A percentile compares a stretch with the other conserved stretches of the same genome.
Conservation (phyloP, 2,113 vertebrate species). For the Anarrhichthys ocellatus region DNA sequence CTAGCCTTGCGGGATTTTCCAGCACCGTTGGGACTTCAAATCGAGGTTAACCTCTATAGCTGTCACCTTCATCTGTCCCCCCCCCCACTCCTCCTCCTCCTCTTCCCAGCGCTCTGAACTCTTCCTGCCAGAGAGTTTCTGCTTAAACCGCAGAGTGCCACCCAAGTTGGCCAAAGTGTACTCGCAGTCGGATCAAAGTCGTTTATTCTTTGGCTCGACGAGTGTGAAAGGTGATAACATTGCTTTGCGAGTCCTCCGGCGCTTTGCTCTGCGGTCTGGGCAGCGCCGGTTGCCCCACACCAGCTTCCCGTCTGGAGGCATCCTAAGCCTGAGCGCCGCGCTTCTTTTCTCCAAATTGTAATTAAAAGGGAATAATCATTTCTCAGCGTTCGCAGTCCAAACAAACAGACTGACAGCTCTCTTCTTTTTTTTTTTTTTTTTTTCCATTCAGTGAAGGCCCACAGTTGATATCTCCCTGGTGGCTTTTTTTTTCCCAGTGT, state of each 20-base stretch:
- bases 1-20: conserved; percentile 67
- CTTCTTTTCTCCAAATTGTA: conserved; percentile 76
- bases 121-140: conserved; percentile 60
- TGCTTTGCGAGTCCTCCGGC: conserved; percentile 60
- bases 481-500: conserved; percentile 49
- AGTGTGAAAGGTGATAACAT: conserved; percentile 78
- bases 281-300: conserved; percentile 45
- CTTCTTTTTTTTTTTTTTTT: conserved; percentile 32
- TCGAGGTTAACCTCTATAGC: conserved; percentile 80
- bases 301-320: conserved; percentile 47
- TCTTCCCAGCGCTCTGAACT: conserved; percentile 52
- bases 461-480: conserved; percentile 71
- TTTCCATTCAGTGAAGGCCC: conserved; percentile 51
- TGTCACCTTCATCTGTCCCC: conserved; percentile 80
- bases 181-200: conserved; percentile 66
- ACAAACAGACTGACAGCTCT: conserved; percentile 80
- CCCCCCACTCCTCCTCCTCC: conserved; percentile 25
- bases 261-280: conserved; percentile 53
- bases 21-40: conserved; percentile 67
- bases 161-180: conserved; percentile 76
- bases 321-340: conserved; percentile 58
- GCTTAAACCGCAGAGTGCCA: conserved; percentile 60
- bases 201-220: conserved; percentile 60
- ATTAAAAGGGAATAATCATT: conserved; percentile 83
- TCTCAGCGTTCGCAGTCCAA: conserved; percentile 74